Evolutionary conservation across 2,888 invertebrate species (phyloP).

Genomic region (Polyommatus iphigenia): DNA sequence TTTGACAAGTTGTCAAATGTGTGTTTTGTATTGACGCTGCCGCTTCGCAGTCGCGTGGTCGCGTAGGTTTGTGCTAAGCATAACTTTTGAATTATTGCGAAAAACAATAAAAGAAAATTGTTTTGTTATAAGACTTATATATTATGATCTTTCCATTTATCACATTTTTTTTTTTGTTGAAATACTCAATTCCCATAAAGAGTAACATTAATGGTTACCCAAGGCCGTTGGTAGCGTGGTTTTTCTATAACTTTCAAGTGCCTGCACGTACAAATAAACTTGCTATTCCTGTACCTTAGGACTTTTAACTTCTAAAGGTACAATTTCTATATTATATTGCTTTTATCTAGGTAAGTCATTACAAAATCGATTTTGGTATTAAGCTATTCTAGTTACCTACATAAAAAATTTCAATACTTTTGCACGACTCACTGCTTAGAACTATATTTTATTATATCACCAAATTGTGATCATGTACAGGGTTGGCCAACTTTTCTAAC

Average conservation of each 20-base stretch:
- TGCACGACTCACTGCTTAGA: conserved; percentile 10
- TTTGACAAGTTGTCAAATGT: too few relatives aligned
- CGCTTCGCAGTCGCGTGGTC: too few relatives aligned
- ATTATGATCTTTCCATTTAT: too few relatives aligned
- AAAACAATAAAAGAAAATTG: too few relatives aligned
- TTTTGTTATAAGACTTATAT: too few relatives aligned
- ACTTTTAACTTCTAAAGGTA: neutral
- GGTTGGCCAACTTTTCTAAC: neutral
- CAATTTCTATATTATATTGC: neutral
- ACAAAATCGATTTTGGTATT: neutral
- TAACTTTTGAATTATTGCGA: too few relatives aligned
- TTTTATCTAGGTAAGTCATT: neutral
- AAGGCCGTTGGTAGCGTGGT: too few relatives aligned
- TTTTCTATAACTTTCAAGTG: neutral
- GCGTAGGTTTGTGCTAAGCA: too few relatives aligned
- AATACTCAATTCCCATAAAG: too few relatives aligned
- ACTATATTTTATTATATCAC: conserved; percentile 6
- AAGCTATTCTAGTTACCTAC: neutral
- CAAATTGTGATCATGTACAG: conserved; percentile 23
- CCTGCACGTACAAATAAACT: neutral
- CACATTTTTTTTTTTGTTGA: too few relatives aligned
- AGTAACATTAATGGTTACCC: too few relatives aligned
- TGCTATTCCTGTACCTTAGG: neutral
- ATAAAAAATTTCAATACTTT: neutral
- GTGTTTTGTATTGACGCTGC: too few relatives aligned